phyloP scores from a whole-genome alignment of 2,888 invertebrate genomes.

The Platynereis dumerilii region DNA sequence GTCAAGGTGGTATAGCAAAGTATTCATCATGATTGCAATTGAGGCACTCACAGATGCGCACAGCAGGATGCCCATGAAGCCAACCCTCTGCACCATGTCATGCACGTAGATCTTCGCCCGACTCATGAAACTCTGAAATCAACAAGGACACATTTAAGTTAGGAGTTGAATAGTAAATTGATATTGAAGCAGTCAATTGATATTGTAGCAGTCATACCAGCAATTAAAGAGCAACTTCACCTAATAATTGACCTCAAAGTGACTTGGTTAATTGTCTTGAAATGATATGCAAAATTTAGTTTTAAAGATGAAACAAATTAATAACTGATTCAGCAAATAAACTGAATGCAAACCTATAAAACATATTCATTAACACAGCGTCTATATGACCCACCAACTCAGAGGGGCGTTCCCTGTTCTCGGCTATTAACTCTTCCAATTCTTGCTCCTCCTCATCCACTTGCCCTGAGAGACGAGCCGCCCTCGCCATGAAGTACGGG shows the following conservation, averaged over 20 bases:
- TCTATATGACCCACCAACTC: slow-evolving; percentile 19
- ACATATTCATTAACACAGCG: no score
- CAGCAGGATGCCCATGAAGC: slow-evolving; percentile 93
- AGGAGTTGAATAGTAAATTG: background rate
- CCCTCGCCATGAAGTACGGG: slow-evolving; percentile 99
- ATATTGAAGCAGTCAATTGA: background rate
- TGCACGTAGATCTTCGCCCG: slow-evolving; percentile 81
- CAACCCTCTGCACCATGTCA: slow-evolving; percentile 84
- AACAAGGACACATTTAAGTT: slow-evolving; percentile 9
- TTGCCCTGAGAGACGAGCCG: slow-evolving; percentile 68
- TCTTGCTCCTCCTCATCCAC: slow-evolving; percentile 64
- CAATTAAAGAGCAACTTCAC: no score
- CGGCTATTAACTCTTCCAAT: slow-evolving; percentile 57
- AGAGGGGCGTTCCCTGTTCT: slow-evolving; percentile 18
- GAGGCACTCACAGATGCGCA: slow-evolving; percentile 85
- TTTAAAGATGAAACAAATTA: no score
- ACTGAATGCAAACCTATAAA: no score
- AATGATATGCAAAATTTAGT: no score
- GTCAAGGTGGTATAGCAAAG: no score
- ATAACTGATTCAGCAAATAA: no score
- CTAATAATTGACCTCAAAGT: no score
- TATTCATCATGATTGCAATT: no score
- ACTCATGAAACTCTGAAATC: slow-evolving; percentile 71
- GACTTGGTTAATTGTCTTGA: no score
- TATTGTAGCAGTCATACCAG: background rate